Conservation (phyloP, 1,140 invertebrate species). For the Centruroides vittatus region DNA sequence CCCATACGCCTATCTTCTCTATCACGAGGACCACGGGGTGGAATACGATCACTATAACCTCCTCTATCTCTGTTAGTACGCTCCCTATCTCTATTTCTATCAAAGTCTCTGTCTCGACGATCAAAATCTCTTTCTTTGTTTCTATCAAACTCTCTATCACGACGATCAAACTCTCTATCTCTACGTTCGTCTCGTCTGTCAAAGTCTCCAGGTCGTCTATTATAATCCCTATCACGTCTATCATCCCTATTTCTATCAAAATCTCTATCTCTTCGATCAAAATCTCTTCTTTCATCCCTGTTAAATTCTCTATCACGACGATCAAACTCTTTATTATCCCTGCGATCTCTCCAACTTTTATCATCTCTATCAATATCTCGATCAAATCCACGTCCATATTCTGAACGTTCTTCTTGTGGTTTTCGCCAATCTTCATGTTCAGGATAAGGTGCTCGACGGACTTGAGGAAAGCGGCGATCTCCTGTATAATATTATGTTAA, state of each 20-base stretch:
- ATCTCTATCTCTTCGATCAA: no score
- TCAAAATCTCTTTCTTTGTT: slow-evolving; percentile 2
- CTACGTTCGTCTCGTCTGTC: neutral
- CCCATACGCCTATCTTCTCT: no score
- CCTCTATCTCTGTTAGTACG: no score
- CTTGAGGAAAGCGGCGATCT: no score
- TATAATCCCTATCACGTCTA: no score
- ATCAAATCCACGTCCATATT: neutral
- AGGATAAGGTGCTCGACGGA: no score
- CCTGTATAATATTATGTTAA: no score
- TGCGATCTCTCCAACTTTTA: neutral
- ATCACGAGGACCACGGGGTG: no score
- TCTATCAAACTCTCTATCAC: neutral
- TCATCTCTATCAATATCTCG: neutral
- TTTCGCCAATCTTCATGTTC: neutral
- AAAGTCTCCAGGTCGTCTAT: neutral
- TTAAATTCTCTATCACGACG: neutral
- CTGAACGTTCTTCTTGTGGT: neutral
- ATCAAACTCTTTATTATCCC: neutral
- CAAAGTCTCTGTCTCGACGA: neutral
- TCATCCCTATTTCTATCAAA: no score
- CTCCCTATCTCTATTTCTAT: no score
- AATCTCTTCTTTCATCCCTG: no score
- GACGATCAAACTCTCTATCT: neutral
- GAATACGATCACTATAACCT: no score